Percentiles rank a stretch among this genome's conserved stretches.
Conservation (phyloP, 2,888 invertebrate species). For the Digitonthophagus gazella region DNA sequence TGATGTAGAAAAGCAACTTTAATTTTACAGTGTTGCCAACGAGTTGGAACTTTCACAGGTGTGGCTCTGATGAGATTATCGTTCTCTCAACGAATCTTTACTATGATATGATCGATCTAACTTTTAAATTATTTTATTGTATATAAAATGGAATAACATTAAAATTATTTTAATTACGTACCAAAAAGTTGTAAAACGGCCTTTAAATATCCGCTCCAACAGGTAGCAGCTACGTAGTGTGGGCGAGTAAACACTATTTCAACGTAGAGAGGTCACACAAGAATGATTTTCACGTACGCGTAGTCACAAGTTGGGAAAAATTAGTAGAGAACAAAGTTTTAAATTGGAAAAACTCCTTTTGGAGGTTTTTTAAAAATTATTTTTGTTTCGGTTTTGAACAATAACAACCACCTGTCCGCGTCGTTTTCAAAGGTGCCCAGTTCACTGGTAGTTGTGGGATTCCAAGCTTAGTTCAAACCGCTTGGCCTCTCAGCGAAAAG, state of each 20-base stretch:
- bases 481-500: not conserved
- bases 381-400: not conserved
- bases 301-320: not conserved
- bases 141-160: too few species aligned
- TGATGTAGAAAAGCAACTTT: not conserved
- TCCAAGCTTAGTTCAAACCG: not conserved
- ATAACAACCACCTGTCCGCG: not conserved
- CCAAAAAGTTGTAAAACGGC: not conserved
- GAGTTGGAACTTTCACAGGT: conserved; percentile 36
- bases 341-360: not conserved
- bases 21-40: conserved; percentile 35
- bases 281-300: not conserved
- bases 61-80: conserved; percentile 32
- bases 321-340: too few species aligned
- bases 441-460: not conserved
- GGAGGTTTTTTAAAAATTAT: not conserved
- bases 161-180: too few species aligned
- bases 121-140: too few species aligned
- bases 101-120: not conserved
- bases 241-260: not conserved
- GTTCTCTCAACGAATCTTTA: conserved; percentile 3
- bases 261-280: not conserved
- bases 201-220: not conserved
- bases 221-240: not conserved
- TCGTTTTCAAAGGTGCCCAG: not conserved